Base-by-base conservation (phyloP, 2,888 invertebrate species). In the Hymenopus coronatus region DNA sequence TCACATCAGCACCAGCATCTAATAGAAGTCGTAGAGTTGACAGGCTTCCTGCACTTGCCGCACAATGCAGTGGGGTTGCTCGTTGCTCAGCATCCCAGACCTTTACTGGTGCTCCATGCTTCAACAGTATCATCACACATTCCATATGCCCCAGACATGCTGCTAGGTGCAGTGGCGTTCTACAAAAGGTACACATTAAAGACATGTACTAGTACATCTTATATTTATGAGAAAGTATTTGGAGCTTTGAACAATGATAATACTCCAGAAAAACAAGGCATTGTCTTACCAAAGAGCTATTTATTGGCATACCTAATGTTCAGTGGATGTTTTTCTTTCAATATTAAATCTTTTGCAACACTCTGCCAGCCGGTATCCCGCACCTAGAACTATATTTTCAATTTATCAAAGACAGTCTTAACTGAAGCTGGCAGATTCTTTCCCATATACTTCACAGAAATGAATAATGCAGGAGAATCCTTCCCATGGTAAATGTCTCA, bases 41-140 rank as follows among this genome's bases (percentile, higher is more conserved):
- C n/a, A 96, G 92, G 91, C 95, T 94, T 89, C 95, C 96, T 15
- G 95, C 94, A 90, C 95, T 95, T 0, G 97, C 96, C 1, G 97
- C 97, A 92, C 96, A 98, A 92, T 96, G 97, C 88, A 97, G 93
- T 0, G 97, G 96, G 89, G 97, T 96, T 89, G 96, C 96, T 92
- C 96, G 95, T 91, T 94, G 95, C 82, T 95, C 94, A 85, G 93
- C 94, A 93, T 96, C 97, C 96, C 96, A 97, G 92, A 94, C 94
- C 92, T 96, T 95, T 0, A 97, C 95, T 91, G 95, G 94, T 0
- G 97, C 96, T 28, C 96, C 96, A 88, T 95, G 93, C 88, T 95
- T 95, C 81, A 98, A 92, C 85, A 98, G 93, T 82, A 97, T 93
- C 91, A 95, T 95, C 3, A 96, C 94, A 90, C 97, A 97, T 90